Conservation (phyloP, 2,888 invertebrate genomes). For the Latrodectus hesperus region DNA sequence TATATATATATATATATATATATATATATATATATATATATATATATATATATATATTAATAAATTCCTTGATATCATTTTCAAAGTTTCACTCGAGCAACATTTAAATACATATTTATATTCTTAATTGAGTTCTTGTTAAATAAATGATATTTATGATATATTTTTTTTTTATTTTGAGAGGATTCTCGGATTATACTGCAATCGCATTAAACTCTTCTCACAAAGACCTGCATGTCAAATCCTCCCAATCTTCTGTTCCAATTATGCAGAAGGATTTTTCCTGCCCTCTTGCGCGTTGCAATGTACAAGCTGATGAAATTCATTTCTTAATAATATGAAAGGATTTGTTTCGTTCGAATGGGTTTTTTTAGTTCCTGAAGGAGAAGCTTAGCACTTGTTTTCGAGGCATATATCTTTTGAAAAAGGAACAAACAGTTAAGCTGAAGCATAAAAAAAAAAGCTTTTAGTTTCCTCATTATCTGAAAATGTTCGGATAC, state of each 20-base stretch:
- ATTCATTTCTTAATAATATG: slow-evolving; percentile 13
- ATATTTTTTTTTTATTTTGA: no score
- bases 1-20: no score
- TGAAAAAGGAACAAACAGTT: not conserved
- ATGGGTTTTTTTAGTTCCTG: not conserved
- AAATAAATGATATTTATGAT: no score
- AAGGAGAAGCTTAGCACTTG: not conserved
- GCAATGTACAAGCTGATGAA: not conserved
- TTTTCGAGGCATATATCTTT: not conserved
- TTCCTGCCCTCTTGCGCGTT: not conserved
- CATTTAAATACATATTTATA: no score
- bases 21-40: no score
- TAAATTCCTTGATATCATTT: no score
- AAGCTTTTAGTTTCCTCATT: slow-evolving; percentile 15
- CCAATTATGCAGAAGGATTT: slow-evolving; percentile 12
- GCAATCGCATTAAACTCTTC: slow-evolving; percentile 22
- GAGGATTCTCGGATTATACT: slow-evolving; percentile 1
- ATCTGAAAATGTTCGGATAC: not conserved
- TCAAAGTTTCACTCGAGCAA: no score
- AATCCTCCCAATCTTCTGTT: slow-evolving; percentile 1
- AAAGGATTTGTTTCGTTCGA: slow-evolving; percentile 17
- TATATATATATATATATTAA: no score
- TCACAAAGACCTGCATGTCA: slow-evolving; percentile 1
- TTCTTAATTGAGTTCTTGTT: no score
- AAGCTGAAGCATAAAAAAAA: slow-evolving; percentile 3